Evolutionary conservation across 1,140 invertebrate genomes (phyloP), one percentile per base, ranked within the genome.

Genomic region (Macrostomum lignano): DNA sequence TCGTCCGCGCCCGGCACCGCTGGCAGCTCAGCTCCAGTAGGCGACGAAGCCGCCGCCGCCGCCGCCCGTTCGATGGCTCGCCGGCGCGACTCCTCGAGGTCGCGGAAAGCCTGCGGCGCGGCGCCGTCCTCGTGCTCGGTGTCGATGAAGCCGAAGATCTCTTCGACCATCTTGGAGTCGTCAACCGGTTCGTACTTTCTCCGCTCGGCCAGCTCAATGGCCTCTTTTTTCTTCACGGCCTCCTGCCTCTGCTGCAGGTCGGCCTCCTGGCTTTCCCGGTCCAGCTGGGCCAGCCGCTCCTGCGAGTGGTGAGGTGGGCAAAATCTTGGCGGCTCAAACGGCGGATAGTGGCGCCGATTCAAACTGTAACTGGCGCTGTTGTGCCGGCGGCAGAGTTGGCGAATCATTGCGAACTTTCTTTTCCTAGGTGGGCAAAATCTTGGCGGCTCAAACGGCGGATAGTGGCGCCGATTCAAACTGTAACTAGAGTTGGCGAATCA

Each of bases 81-180:
- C 21, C 34, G 37, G 22, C 45, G 36, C 17, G 38, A 42, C 15
- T 46, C 41, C 31, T 49, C 49, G 17, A 60, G 41, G 40, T 61
- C 56, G 55, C 60, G 32, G n/a, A 38, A 37, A 10, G n/a, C 29
- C 22, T 19, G 33, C 21, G 25, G 33, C 14, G 21, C 33, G 20
- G 20, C 25, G 1, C 31, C 19, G 69, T 41, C 34, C 48, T 81
- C 75, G 44, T 72, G 77, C 40, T 72, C 74, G 2, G 72, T 76
- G 52, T 88, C 78, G 11, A 91, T 58, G 53, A 91, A 91, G 44
- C 82, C 81, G 52, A 94, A 94, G 73, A 93, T 82, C 1, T 77
- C 74, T 53, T 91, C 82, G 10, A 20, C 43, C 33, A 86, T 57
- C 60, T 84, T 78, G 36, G 76, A 75, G 49, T 86, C 81, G 49